Conservation (phyloP, 2,113 vertebrate genomes). For the Chaetodon trifascialis region DNA sequence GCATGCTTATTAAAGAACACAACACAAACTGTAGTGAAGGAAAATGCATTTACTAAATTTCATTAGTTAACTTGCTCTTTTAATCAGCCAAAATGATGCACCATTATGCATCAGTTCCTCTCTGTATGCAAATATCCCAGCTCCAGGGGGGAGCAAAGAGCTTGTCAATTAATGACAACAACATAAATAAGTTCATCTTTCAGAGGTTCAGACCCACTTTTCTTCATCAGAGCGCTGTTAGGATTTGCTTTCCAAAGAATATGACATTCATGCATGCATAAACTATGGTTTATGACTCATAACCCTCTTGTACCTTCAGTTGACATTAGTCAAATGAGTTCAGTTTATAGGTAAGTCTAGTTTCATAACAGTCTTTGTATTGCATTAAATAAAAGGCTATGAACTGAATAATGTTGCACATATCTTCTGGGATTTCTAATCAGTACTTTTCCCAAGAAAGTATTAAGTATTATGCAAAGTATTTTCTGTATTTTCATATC, state of each 20-base stretch:
- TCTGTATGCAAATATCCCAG: neutral
- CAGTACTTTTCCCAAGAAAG: too few species aligned
- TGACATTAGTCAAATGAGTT: neutral
- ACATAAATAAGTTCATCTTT: neutral
- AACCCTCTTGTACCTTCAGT: neutral
- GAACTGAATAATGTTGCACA: neutral
- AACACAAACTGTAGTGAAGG: too few species aligned
- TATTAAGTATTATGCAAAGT: too few species aligned
- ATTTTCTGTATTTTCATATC: neutral
- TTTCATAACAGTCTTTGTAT: neutral
- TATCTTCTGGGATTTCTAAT: neutral
- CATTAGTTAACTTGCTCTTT: neutral
- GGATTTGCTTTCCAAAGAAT: neutral
- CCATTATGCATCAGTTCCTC: neutral
- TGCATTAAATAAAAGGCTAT: neutral
- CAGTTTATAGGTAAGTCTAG: neutral
- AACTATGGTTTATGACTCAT: neutral
- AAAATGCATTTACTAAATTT: neutral
- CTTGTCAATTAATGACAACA: neutral
- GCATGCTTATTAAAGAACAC: neutral
- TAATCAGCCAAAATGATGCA: neutral
- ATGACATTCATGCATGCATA: neutral
- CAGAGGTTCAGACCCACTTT: neutral
- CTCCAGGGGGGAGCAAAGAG: neutral
- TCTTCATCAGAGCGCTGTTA: neutral